Evolutionary conservation across 2,888 invertebrate species (phyloP).

Genomic region (Tupiocoris notatus): DNA sequence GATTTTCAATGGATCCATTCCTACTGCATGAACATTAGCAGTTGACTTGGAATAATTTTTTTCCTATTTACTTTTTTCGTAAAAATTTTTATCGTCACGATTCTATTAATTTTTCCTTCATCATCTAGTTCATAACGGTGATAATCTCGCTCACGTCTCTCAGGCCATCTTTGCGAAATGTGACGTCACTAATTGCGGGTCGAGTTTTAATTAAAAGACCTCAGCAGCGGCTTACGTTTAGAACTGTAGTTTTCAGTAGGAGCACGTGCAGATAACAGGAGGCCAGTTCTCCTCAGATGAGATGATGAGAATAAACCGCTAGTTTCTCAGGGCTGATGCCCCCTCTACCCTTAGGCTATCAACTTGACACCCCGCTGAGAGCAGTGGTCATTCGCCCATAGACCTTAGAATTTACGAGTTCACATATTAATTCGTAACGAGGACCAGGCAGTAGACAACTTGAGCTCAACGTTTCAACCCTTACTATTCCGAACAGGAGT

Average conservation of each 20-base stretch:
- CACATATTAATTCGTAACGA: not conserved
- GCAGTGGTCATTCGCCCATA: not conserved
- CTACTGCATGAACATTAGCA: too few relatives aligned
- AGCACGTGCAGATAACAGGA: not conserved
- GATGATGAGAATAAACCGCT: not conserved
- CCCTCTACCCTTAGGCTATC: not conserved
- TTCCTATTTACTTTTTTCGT: too few relatives aligned
- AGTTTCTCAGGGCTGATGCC: not conserved
- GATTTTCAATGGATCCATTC: too few relatives aligned
- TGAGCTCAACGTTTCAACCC: not conserved
- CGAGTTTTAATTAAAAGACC: not conserved
- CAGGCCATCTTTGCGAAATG: not conserved
- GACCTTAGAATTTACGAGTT: not conserved
- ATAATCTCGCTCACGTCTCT: too few relatives aligned
- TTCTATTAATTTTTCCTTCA: too few relatives aligned
- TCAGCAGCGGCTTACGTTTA: not conserved
- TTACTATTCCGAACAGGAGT: not conserved
- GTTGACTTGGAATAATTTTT: too few relatives aligned
- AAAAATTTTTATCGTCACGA: too few relatives aligned
- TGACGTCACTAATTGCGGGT: not conserved
- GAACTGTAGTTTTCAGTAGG: not conserved
- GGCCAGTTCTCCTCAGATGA: not conserved
- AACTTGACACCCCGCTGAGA: not conserved
- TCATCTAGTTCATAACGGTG: too few relatives aligned
- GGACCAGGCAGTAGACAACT: not conserved